Evolutionary conservation across 1,140 invertebrate genomes (phyloP).

Genomic region (Rhagoletis pomonella): DNA sequence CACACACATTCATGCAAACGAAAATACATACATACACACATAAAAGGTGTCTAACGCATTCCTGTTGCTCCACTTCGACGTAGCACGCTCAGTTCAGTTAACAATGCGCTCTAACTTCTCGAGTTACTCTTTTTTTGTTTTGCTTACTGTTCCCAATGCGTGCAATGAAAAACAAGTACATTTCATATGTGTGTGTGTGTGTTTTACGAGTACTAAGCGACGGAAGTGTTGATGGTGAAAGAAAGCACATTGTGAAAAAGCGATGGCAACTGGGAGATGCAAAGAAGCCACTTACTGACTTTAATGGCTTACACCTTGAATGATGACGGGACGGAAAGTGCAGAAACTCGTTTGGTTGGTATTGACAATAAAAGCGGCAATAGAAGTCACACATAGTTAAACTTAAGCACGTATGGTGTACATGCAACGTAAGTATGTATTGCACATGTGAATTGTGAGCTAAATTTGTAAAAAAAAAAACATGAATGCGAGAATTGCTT

Average conservation of each 20-base stretch:
- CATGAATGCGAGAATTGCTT: no score
- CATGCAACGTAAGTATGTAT: not conserved
- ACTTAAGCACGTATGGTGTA: not conserved
- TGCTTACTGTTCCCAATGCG: not conserved
- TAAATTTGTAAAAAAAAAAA: no score
- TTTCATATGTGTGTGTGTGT: no score
- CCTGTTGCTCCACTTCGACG: not conserved
- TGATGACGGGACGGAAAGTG: no score
- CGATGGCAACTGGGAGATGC: slow-evolving; percentile 25
- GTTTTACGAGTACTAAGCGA: not conserved
- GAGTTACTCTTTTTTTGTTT: not conserved
- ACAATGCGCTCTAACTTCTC: slow-evolving; percentile 4
- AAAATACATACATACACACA: not conserved
- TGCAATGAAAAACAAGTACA: not conserved
- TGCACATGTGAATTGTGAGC: not conserved
- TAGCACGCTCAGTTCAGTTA: not conserved
- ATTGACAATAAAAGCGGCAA: no score
- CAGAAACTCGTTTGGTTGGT: no score
- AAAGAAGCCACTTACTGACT: slow-evolving; percentile 29
- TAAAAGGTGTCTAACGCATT: not conserved
- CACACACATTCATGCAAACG: not conserved
- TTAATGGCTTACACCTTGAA: slow-evolving; percentile 12
- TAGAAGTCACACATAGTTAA: no score
- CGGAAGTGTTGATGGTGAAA: not conserved
- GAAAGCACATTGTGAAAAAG: slow-evolving; percentile 14